Evolutionary conservation across 1,140 invertebrate species (phyloP), one percentile per base, ranked within the genome.

Genomic region (Microplitis mediator): DNA sequence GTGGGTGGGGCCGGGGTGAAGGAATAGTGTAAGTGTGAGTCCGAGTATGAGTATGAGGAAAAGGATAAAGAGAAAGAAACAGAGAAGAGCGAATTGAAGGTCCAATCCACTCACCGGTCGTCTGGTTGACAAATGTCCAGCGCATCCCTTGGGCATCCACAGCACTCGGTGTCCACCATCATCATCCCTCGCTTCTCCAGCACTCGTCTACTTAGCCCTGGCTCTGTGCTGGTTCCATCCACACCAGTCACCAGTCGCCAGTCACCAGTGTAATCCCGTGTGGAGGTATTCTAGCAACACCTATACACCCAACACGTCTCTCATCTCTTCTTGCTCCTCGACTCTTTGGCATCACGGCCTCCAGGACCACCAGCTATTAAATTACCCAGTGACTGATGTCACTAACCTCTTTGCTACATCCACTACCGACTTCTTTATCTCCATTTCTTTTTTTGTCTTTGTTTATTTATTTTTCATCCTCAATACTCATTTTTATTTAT

Each of bases 121-220:
- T 85, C 82, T 79, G 79, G 79, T 85, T 87, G 85, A 86, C 85
- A 86, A 87, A 86, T 86, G 85, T 86, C 84, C 81, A 77, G 76
- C 75, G 80, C 79, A 78, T 85, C 84, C 84, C 80, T 65, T 79
- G 84, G 81, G 84, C 72, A 79, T 77, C 75, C 71, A 76, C 61
- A 74, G 54, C 72, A 71, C 71, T 69, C 67, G 60, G 71, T 16
- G 69, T 76, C 69, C 74, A 72, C 58, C 74, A 73, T 79, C 81
- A 78, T 81, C 79, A 82, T 82, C 80, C 79, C 78, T 50, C 79
- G 78, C 76, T 77, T 73, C 76, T 75, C 75, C 71, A 68, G 60
- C 79, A 52, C 16, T 23, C 39, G 65, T 31, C 34, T 23, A 68
- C 36, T 60, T 36, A 58, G 36, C 39, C 64, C 74, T 75, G 63